Percentiles rank a stretch among this genome's conserved stretches.
Conservation (phyloP, 2,113 vertebrate species). For the Catharus fuscescens region DNA sequence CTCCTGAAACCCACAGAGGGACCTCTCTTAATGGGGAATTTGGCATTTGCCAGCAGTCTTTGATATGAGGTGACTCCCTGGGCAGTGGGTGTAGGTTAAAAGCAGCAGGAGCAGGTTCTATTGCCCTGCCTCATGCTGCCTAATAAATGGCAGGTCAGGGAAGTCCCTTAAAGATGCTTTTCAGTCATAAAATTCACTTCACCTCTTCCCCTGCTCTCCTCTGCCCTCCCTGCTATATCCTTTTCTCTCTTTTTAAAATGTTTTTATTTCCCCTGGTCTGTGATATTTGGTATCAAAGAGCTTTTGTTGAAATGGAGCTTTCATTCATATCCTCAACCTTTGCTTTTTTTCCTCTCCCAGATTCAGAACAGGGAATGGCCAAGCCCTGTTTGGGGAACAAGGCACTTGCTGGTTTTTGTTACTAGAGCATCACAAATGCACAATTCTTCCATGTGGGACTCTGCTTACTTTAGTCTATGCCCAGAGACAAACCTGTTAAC, state of each 20-base stretch:
- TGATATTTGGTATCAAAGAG: constrained; percentile 2
- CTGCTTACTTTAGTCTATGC: not conserved
- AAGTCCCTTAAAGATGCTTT: not conserved
- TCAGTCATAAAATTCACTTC: not conserved
- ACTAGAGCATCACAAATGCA: not conserved
- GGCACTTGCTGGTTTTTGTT: not conserved
- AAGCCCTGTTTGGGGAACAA: not conserved
- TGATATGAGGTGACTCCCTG: not conserved
- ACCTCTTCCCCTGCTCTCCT: not conserved
- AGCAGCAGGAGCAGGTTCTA: not conserved
- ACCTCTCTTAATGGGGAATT: not conserved
- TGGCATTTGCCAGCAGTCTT: not conserved
- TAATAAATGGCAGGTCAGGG: not conserved
- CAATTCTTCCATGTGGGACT: fast-evolving
- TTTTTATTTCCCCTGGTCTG: not conserved
- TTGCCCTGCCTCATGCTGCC: not conserved
- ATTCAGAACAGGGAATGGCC: not conserved
- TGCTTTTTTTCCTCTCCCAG: not conserved
- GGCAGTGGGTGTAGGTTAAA: not conserved
- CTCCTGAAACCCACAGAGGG: not conserved
- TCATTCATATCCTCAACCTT: not conserved
- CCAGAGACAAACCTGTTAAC: not conserved
- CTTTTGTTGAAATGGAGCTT: not conserved
- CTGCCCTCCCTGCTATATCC: not conserved
- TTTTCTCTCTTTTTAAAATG: not conserved